Percentiles rank a stretch among this genome's conserved stretches.
Evolutionary conservation across 2,888 invertebrate genomes (phyloP).

Genomic region (Glaucopsyche alexis): DNA sequence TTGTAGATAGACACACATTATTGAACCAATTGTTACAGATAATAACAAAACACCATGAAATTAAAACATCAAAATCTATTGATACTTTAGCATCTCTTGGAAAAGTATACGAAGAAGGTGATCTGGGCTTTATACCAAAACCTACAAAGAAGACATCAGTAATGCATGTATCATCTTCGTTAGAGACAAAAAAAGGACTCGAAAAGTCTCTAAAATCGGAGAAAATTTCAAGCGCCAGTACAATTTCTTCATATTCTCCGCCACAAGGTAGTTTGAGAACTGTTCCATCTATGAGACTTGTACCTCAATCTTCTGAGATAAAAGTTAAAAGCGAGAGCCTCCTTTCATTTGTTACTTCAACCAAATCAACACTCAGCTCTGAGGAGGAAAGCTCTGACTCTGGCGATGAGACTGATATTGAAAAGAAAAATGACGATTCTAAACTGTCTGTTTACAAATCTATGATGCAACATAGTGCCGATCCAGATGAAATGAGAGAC

Average conservation of each 20-base stretch:
- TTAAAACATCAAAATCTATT: conserved; percentile 60
- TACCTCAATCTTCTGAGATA: conserved; percentile 49
- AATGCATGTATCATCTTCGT: conserved; percentile 41
- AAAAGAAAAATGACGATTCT: conserved; percentile 55
- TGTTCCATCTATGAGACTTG: conserved; percentile 58
- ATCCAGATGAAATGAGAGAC: background rate
- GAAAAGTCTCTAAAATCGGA: conserved; percentile 41
- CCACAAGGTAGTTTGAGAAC: conserved; percentile 53
- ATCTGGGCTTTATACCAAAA: conserved; percentile 84
- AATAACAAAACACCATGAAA: conserved; percentile 66
- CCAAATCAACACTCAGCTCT: conserved; percentile 50
- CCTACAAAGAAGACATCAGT: conserved; percentile 49
- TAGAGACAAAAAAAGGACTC: conserved; percentile 43
- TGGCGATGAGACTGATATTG: conserved; percentile 49
- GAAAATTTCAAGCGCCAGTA: conserved; percentile 37
- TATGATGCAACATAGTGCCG: conserved; percentile 36
- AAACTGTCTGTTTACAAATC: conserved; percentile 65
- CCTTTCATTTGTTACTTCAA: conserved; percentile 61
- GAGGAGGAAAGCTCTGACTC: conserved; percentile 45
- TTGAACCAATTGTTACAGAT: conserved; percentile 79
- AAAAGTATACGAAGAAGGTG: conserved; percentile 81
- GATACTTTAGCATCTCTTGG: conserved; percentile 73
- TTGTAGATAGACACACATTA: conserved; percentile 69
- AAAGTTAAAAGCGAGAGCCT: conserved; percentile 57
- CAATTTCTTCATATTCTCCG: conserved; percentile 48